Evolutionary conservation across 2,888 invertebrate species (phyloP).

Genomic region (Pristionchus japonicus): DNA sequence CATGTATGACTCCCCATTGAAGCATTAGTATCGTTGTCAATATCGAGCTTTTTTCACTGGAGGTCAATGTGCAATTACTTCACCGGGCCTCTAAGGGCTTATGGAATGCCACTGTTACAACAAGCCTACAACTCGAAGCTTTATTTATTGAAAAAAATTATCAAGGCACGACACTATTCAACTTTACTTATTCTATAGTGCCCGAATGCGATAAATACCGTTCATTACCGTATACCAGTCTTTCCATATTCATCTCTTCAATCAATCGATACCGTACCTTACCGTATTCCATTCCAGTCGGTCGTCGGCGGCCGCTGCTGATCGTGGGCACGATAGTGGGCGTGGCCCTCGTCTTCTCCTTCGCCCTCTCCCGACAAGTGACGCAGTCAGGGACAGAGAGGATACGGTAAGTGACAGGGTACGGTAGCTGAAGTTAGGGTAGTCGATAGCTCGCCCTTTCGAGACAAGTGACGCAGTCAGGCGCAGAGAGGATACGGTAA

Average conservation of each 20-base stretch:
- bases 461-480: not conserved
- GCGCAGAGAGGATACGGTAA: not conserved
- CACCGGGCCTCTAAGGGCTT: too few species aligned
- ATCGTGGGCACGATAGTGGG: conserved; percentile 16
- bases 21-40: too few species aligned
- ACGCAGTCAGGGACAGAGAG: not conserved
- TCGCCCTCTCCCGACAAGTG: not conserved
- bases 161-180: too few species aligned
- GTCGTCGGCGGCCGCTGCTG: conserved; percentile 29
- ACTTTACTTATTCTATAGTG: too few species aligned
- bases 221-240: not conserved
- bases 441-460: too few species aligned
- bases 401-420: not conserved
- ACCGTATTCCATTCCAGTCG: not conserved
- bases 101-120: too few species aligned
- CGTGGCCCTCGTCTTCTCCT: not conserved
- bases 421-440: not conserved
- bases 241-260: not conserved
- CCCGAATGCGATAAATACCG: too few species aligned
- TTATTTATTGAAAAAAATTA: too few species aligned
- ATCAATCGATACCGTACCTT: not conserved
- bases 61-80: too few species aligned
- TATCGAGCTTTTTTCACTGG: too few species aligned
- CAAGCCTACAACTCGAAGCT: too few species aligned
- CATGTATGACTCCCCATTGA: too few species aligned